Conservation (phyloP, 2,113 vertebrate species). For the Petromus typicus region DNA sequence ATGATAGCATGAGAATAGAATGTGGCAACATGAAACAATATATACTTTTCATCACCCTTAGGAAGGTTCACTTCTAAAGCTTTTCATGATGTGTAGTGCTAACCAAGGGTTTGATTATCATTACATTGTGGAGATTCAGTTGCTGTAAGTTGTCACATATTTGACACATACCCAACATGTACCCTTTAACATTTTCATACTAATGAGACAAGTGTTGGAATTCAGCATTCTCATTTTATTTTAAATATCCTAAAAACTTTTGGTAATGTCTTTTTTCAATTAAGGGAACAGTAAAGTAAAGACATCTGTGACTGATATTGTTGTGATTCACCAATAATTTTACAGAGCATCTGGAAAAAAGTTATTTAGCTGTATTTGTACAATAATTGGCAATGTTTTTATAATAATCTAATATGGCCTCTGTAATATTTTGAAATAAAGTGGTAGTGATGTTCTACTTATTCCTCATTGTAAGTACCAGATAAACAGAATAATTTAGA, state of each 20-base stretch:
- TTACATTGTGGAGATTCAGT: neutral
- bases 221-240: neutral
- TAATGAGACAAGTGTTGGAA: neutral
- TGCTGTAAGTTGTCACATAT: neutral
- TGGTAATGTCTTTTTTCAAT: neutral
- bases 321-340: neutral
- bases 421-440: neutral
- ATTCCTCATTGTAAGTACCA: neutral
- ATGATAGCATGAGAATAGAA: neutral
- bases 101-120: neutral
- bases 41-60: neutral
- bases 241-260: neutral
- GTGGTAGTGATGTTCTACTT: neutral
- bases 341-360: neutral
- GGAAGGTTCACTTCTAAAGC: neutral
- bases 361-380: neutral
- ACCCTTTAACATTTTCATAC: neutral
- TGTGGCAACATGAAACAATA: neutral
- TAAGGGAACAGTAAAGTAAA: neutral
- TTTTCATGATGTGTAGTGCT: neutral
- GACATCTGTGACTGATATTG: neutral
- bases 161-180: neutral
- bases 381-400: neutral
- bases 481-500: neutral
- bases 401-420: neutral